These are phyloP conservation scores for Bombus fervidus DNA, from an alignment of 1,140 invertebrate species.

Conservation along the genomic window DNA sequence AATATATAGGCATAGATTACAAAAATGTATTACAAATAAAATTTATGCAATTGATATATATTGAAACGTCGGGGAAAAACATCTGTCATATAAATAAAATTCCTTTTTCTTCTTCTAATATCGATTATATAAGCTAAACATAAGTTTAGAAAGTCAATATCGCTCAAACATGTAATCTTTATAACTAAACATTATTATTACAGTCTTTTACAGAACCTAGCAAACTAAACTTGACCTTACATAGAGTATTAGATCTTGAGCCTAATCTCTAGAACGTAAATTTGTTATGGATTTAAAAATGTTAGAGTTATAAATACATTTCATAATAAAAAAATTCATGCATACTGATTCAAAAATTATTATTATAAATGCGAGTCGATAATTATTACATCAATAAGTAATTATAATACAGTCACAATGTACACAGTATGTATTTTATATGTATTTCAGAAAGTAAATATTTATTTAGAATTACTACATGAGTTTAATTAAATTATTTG, in stretches of 20 bases:
- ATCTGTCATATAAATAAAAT: constrained; percentile 12
- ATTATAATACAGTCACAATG: not conserved
- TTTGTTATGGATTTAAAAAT: not conserved
- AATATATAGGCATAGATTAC: not conserved
- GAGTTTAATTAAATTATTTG: not conserved
- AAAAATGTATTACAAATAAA: not conserved
- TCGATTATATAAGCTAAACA: not conserved
- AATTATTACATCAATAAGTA: not conserved
- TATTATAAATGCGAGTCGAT: not conserved
- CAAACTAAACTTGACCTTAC: not conserved
- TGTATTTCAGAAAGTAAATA: not conserved
- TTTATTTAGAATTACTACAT: not conserved
- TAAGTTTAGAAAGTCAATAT: not conserved
- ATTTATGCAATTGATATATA: not conserved
- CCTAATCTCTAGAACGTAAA: not conserved
- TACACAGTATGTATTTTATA: not conserved
- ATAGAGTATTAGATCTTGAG: not conserved
- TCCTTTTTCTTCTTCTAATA: not conserved
- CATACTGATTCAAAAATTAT: not conserved
- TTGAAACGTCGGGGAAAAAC: not conserved
- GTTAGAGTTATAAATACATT: not conserved
- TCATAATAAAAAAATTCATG: not conserved
- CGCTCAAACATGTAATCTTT: not conserved
- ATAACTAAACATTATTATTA: constrained; percentile 18
- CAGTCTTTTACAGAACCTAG: not conserved